Evolutionary conservation across 23 tunicate genomes (phyloP), one percentile per base, ranked within the genome.

Genomic region (Trididemnum miniatum): DNA sequence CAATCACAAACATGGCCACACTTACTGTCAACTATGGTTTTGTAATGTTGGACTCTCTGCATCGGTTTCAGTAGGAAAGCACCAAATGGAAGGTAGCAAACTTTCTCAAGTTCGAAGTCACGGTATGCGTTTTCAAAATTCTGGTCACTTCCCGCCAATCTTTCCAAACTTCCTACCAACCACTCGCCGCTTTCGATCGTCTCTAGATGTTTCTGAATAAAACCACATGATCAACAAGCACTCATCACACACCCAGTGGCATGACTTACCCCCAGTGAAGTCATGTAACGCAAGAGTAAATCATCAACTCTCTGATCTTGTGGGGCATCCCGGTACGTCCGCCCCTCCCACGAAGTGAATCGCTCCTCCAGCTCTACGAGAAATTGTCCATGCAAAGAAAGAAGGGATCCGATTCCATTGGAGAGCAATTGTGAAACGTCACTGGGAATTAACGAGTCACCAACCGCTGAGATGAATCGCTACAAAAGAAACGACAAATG

Each of bases 21-120:
- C 98, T 75, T 72, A 93, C 98, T 83, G 24, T 93, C 89, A 22
- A 84, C 27, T 34, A 88, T 30, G 0, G 51, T 59, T 60, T 87
- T 83, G 82, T 95, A 95, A 79, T 95, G 99, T 31, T 74, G 51
- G 18, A 95, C 64, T 49, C 96, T 62, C 62, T 83, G 91, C 95
- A 95, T 91, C 65, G 99, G 99, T 67, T 95, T 95, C 78, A 95
- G 77, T 49, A 90, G 76, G 79, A 95, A 95, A 24, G 88, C 57
- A 51, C 87, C 80, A 67, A 95, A 79, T n/a, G 99, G 99, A 63
- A 95, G 89, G 80, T 95, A 95, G 74, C 99, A 95, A 28, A 80
- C 88, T 72, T 95, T 95, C 49, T 86, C 78, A 4, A 87, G 78
- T 54, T 95, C 99, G 36, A 95, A 95, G 35, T 87, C 92, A 30